Evolutionary conservation across 2,888 invertebrate species (phyloP).

Genomic region (Cantharis nigra): DNA sequence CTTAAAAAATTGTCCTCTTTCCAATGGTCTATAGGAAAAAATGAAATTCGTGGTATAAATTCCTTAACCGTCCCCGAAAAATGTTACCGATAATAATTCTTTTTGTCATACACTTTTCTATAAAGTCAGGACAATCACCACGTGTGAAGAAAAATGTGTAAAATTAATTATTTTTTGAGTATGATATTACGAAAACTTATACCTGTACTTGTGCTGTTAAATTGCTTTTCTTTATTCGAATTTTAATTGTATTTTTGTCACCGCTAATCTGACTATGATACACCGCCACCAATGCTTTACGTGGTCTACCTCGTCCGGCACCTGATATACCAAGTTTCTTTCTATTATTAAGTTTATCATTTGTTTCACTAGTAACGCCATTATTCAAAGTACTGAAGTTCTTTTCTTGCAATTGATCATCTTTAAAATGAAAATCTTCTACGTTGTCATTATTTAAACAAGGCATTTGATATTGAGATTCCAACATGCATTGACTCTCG

Average conservation of each 20-base stretch:
- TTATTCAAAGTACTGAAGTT: conserved; percentile 39
- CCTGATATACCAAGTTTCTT: conserved; percentile 39
- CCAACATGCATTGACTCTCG: conserved; percentile 5
- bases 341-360: conserved; percentile 30
- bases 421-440: neutral
- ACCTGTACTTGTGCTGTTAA: conserved; percentile 47
- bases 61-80: too few species aligned
- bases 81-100: too few species aligned
- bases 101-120: too few species aligned
- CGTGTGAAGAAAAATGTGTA: too few species aligned
- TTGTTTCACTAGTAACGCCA: conserved; percentile 41
- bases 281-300: conserved; percentile 59
- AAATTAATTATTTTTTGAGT: too few species aligned
- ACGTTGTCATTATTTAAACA: neutral
- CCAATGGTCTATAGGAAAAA: too few species aligned
- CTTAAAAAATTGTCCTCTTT: too few species aligned
- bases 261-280: conserved; percentile 67
- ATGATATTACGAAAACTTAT: neutral
- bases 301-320: conserved; percentile 52
- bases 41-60: too few species aligned
- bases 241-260: conserved; percentile 70
- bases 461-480: conserved; percentile 12
- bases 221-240: conserved; percentile 70
- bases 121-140: too few species aligned
- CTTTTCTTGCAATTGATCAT: neutral